Conservation (phyloP, 2,797 vertebrate genomes). For the Pantherophis vulpinus region DNA sequence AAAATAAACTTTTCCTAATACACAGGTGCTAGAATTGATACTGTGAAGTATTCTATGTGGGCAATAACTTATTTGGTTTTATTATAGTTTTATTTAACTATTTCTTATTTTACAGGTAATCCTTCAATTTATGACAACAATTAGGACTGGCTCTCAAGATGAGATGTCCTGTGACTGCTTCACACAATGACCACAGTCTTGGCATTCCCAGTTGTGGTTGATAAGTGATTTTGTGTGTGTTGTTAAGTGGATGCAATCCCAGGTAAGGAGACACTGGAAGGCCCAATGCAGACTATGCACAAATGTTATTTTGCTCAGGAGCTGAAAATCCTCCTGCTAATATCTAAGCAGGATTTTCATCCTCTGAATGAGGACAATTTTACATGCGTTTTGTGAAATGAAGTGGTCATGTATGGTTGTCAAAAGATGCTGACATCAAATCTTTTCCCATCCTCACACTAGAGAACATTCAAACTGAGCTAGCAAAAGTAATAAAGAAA, state of each 20-base stretch:
- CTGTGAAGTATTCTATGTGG: not conserved
- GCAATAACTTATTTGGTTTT: not conserved
- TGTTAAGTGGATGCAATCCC: not conserved
- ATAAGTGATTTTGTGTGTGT: not conserved
- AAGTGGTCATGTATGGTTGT: slow-evolving; percentile 9
- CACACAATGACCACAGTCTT: not conserved
- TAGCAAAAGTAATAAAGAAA: not conserved
- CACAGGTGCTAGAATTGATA: not conserved
- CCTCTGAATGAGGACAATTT: not conserved
- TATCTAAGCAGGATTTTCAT: not conserved
- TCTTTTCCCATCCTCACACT: not conserved
- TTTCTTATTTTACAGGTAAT: not conserved
- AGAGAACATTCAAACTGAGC: rapidly evolving
- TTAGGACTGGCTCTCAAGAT: not conserved
- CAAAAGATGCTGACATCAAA: not conserved
- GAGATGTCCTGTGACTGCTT: not conserved
- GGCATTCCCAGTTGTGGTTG: not conserved
- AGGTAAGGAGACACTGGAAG: not conserved
- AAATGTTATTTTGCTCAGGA: not conserved
- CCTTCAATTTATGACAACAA: not conserved
- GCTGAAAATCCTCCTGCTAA: not conserved
- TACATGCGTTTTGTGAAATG: not conserved
- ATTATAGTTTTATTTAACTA: not conserved
- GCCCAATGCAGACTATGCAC: not conserved
- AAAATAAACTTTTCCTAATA: not conserved